phyloP scores from a whole-genome alignment of 2,797 vertebrate genomes.

The Morelia viridis region DNA sequence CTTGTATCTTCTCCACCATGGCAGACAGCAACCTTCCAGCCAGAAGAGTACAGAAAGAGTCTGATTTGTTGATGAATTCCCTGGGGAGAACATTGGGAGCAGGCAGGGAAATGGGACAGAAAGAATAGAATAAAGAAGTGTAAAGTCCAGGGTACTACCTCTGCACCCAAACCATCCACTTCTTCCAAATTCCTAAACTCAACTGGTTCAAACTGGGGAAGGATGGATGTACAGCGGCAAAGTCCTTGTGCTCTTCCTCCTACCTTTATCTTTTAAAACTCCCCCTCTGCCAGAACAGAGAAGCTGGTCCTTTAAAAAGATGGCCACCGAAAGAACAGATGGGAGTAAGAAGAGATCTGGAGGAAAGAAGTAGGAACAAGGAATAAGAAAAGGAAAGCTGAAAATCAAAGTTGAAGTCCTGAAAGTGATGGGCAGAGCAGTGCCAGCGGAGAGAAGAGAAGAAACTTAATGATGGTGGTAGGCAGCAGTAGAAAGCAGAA shows the following conservation, averaged over 20 bases:
- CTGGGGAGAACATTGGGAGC: constrained; percentile 44
- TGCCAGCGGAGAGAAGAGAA: not conserved
- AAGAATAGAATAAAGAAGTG: accelerated
- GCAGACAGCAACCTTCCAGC: constrained; percentile 63
- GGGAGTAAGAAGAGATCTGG: not conserved
- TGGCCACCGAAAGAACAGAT: not conserved
- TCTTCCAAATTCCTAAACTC: not conserved
- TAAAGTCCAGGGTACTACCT: not conserved
- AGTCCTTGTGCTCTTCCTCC: not conserved
- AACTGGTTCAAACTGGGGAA: not conserved
- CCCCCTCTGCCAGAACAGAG: not conserved
- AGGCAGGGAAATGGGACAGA: not conserved
- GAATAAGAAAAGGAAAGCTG: not conserved
- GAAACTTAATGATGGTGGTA: not conserved
- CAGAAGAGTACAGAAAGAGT: constrained; percentile 68
- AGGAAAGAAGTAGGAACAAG: not conserved
- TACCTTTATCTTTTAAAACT: not conserved
- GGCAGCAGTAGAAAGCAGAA: not conserved
- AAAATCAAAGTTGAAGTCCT: not conserved
- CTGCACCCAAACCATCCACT: not conserved
- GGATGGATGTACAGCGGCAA: not conserved
- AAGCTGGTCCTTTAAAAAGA: not conserved
- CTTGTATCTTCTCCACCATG: constrained; percentile 71
- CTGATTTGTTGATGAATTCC: constrained; percentile 73
- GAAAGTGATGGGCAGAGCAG: not conserved